A percentile compares a stretch with the other conserved stretches of the same genome.
These are phyloP conservation scores for Nyctibius grandis DNA, from an alignment of 2,797 vertebrate species.

Conservation along the genomic window DNA sequence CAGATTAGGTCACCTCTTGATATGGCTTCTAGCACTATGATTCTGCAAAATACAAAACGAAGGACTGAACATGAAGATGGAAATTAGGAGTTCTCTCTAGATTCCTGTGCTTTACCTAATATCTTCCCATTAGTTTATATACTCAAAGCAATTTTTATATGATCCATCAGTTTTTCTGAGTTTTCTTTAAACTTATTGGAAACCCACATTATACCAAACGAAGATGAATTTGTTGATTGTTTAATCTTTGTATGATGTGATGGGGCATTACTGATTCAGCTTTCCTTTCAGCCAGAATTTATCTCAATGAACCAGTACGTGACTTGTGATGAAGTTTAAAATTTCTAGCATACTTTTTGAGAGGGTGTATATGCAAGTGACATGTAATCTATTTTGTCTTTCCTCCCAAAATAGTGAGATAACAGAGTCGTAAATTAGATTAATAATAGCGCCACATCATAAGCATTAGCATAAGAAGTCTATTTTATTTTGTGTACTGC, in stretches of 20 bases:
- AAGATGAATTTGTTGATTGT: neutral
- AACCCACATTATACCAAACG: neutral
- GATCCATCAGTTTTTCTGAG: neutral
- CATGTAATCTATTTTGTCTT: neutral
- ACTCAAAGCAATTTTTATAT: neutral
- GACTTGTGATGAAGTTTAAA: neutral
- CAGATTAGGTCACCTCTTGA: neutral
- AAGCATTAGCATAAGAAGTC: neutral
- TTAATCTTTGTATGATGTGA: neutral
- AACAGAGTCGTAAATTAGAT: neutral
- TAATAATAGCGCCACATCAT: neutral
- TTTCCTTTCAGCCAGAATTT: neutral
- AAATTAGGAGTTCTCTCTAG: neutral
- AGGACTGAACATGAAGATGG: neutral
- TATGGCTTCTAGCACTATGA: neutral
- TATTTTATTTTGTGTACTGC: neutral
- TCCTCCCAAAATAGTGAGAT: neutral
- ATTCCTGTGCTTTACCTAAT: neutral
- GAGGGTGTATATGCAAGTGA: neutral
- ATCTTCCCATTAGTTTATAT: neutral
- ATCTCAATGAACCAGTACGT: neutral
- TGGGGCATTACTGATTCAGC: neutral
- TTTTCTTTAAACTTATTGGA: neutral
- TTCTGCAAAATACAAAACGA: neutral
- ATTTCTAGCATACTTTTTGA: neutral